phyloP scores from a whole-genome alignment of 2,797 vertebrate genomes.

The Rhincodon typus region DNA sequence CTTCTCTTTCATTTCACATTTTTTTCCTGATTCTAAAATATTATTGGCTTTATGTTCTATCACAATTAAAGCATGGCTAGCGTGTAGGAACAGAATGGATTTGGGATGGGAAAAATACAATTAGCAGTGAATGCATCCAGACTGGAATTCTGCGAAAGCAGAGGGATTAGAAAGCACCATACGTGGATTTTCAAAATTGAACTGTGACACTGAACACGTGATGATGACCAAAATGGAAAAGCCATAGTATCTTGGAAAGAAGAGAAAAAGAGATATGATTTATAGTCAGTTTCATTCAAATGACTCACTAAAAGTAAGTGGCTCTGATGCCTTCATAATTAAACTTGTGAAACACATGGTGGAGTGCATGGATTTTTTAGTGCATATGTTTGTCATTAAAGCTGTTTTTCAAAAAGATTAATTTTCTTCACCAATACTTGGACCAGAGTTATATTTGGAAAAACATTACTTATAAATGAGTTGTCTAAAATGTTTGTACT shows the following conservation, averaged over 20 bases:
- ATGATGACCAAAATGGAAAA: not conserved
- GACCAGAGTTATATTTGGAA: not conserved
- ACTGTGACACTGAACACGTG: not conserved
- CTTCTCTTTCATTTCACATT: not conserved
- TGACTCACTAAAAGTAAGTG: not conserved
- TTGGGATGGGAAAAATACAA: not conserved
- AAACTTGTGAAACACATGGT: not conserved
- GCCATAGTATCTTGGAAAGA: too few relatives aligned
- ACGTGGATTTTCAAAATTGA: not conserved
- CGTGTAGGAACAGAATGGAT: not conserved
- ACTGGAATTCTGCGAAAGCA: not conserved
- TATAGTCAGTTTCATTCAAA: not conserved
- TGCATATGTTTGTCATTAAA: constrained; percentile 5
- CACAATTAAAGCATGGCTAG: not conserved
- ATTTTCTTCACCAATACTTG: not conserved
- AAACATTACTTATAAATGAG: not conserved
- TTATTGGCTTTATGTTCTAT: not conserved
- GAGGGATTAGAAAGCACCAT: not conserved
- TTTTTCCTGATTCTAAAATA: not conserved
- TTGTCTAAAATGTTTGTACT: not conserved
- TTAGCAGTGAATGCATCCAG: not conserved
- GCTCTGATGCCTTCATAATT: not conserved
- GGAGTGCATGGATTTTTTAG: not conserved
- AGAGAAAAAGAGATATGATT: not conserved
- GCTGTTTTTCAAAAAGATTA: not conserved